Conservation (phyloP, 2,888 invertebrate genomes). For the Drosophila aldrichi region DNA sequence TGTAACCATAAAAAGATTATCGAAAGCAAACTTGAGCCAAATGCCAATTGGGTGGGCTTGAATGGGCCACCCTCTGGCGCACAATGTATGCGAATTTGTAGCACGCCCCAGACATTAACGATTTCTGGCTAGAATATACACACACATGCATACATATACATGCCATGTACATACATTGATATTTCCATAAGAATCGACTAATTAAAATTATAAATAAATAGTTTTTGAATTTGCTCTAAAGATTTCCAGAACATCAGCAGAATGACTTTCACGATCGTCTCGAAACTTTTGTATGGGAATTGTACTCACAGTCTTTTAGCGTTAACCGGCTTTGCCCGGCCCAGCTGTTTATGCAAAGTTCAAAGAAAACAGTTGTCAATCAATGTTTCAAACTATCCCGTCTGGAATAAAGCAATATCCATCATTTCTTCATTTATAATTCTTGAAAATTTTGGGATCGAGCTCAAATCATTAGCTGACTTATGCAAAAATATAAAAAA, state of each 20-base stretch:
- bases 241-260: conserved; percentile 17
- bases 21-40: conserved; percentile 55
- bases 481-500: not conserved
- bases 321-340: not conserved
- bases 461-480: not conserved
- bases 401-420: not conserved
- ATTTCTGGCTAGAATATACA: conserved; percentile 20
- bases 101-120: conserved; percentile 42
- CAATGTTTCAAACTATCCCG: no score
- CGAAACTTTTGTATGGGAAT: not conserved
- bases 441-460: not conserved
- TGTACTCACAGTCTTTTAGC: not conserved
- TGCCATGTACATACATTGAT: not conserved
- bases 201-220: conserved; percentile 41
- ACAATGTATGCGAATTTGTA: conserved; percentile 30
- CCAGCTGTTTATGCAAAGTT: not conserved
- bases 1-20: conserved; percentile 67
- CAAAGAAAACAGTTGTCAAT: not conserved
- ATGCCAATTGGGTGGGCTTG: conserved; percentile 55
- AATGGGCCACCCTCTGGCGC: conserved; percentile 14
- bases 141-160: not conserved
- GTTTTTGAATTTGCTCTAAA: conserved; percentile 19
- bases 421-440: no score
- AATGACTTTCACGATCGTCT: conserved; percentile 3
- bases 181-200: conserved; percentile 35